phyloP scores from a whole-genome alignment of 1,140 invertebrate genomes.

The Sitophilus oryzae region DNA sequence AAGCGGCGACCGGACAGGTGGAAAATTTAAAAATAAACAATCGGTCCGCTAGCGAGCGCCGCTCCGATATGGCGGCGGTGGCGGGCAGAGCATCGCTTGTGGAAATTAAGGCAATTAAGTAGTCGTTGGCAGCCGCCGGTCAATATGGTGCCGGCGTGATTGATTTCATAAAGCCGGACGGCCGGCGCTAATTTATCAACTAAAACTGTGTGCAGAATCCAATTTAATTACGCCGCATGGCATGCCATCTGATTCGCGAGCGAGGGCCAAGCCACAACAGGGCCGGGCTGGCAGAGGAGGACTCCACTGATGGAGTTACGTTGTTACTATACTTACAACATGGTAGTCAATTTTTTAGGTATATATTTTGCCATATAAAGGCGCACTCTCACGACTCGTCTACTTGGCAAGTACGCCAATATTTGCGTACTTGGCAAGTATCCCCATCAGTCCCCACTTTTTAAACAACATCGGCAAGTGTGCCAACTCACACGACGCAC shows the following conservation, averaged over 20 bases:
- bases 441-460: no score
- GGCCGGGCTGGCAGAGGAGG: slow-evolving; percentile 15
- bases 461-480: no score
- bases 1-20: slow-evolving; percentile 22
- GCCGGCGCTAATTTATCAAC: slow-evolving; percentile 26
- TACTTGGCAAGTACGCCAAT: no score
- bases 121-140: slow-evolving; percentile 29
- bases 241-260: slow-evolving; percentile 25
- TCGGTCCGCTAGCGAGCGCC: no score
- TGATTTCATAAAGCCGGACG: slow-evolving; percentile 31
- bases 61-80: no score
- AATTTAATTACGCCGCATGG: slow-evolving; percentile 26
- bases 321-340: no score
- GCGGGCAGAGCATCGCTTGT: slow-evolving; percentile 24
- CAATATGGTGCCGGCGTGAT: slow-evolving; percentile 32
- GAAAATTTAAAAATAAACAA: slow-evolving; percentile 27
- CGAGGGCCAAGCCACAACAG: slow-evolving; percentile 11
- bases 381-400: no score
- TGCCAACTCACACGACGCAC: no score
- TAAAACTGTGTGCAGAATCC: slow-evolving; percentile 27
- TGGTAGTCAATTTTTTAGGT: no score
- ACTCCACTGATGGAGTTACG: no score
- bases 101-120: slow-evolving; percentile 33
- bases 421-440: no score
- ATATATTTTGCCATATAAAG: no score